These are phyloP conservation scores for Drosophila kurseongensis DNA, from an alignment of 1,140 invertebrate species.

Conservation along the genomic window DNA sequence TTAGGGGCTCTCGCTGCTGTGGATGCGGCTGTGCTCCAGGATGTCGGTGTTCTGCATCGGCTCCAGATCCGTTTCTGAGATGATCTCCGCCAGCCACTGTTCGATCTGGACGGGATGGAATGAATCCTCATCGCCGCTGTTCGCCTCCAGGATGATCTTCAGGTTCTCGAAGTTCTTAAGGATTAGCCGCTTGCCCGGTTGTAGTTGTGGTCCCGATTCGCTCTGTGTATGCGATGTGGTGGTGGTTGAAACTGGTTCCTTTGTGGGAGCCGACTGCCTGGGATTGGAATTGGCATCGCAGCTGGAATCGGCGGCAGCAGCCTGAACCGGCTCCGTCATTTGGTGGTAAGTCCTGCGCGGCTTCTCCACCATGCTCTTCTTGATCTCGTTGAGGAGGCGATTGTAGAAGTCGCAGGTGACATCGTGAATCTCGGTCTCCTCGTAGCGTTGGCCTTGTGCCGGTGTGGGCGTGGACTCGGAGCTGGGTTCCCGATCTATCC, in stretches of 20 bases:
- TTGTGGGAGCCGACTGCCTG: neutral
- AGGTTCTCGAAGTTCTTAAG: constrained; percentile 83
- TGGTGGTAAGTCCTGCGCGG: constrained; percentile 33
- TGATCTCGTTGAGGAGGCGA: constrained; percentile 80
- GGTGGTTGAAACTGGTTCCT: constrained; percentile 51
- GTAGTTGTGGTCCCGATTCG: constrained; percentile 50
- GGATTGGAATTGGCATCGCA: constrained; percentile 51
- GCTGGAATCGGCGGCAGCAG: constrained; percentile 55
- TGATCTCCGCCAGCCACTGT: constrained; percentile 86
- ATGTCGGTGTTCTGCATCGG: constrained; percentile 86
- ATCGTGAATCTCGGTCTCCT: constrained; percentile 55
- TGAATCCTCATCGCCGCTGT: constrained; percentile 68
- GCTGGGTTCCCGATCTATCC: constrained; percentile 4
- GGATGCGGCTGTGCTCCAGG: constrained; percentile 84
- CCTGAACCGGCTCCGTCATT: constrained; percentile 29
- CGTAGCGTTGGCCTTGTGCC: constrained; percentile 22
- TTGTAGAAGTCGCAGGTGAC: constrained; percentile 83
- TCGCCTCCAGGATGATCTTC: constrained; percentile 71
- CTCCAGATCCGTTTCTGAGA: constrained; percentile 86
- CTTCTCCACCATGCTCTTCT: constrained; percentile 75
- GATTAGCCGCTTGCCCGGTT: constrained; percentile 67
- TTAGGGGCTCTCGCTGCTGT: constrained; percentile 67
- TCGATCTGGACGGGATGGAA: constrained; percentile 86
- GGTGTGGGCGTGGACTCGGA: constrained; percentile 29
- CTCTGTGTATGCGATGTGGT: constrained; percentile 39